Percentiles rank a stretch among this genome's conserved stretches.
Conservation (phyloP, 2,797 vertebrate genomes). For the Serranus cabrilla region DNA sequence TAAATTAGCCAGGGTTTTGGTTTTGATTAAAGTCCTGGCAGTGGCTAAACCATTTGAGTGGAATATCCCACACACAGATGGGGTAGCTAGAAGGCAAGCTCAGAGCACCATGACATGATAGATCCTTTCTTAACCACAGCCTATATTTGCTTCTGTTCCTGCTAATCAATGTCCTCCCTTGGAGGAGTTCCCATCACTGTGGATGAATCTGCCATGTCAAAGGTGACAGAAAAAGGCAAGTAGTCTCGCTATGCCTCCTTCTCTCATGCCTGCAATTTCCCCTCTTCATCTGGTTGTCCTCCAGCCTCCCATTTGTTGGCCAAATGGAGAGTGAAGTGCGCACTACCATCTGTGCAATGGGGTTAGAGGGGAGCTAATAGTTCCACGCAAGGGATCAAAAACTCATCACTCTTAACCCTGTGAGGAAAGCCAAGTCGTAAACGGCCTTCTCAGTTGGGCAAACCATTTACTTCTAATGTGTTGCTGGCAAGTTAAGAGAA, state of each 20-base stretch:
- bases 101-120: constrained; percentile 30
- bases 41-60: background rate
- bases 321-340: constrained; percentile 72
- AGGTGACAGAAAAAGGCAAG: constrained; percentile 35
- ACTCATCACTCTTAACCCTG: constrained; percentile 70
- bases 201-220: constrained; percentile 48
- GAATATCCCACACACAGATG: constrained; percentile 43
- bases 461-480: constrained; percentile 59
- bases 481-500: constrained; percentile 48
- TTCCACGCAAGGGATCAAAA: constrained; percentile 66
- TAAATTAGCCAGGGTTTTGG: constrained; percentile 20
- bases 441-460: constrained; percentile 44
- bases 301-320: constrained; percentile 48
- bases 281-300: constrained; percentile 50
- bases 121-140: constrained; percentile 36
- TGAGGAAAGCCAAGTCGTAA: constrained; percentile 55
- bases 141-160: constrained; percentile 28
- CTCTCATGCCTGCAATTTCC: constrained; percentile 28
- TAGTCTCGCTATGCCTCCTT: constrained; percentile 29
- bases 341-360: constrained; percentile 65
- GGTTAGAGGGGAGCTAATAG: constrained; percentile 61
- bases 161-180: constrained; percentile 38
- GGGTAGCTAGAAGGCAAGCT: constrained; percentile 20
- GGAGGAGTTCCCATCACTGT: constrained; percentile 28
- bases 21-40: constrained; percentile 22